These are phyloP conservation scores for Plebejus melissa DNA, from an alignment of 2,888 invertebrate species.

Conservation along the genomic window DNA sequence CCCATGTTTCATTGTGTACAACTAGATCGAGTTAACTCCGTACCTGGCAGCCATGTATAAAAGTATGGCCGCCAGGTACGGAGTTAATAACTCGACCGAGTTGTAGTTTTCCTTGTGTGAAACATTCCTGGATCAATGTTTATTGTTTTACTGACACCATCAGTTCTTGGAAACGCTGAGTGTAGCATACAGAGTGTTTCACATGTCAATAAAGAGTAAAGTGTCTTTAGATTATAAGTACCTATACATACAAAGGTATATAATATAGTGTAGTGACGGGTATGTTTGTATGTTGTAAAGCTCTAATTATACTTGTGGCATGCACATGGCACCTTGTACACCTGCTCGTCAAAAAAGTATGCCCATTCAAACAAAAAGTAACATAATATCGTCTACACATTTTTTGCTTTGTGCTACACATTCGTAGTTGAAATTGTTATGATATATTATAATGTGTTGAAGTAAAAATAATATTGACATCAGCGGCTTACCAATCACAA, in stretches of 20 bases:
- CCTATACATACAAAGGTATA: not conserved
- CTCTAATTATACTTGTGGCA: not conserved
- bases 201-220: not conserved
- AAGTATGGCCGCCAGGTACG: conserved; percentile 31
- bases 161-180: not conserved
- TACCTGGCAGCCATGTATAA: no score
- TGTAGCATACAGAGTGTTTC: not conserved
- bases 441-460: not conserved
- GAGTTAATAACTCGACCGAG: no score
- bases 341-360: not conserved
- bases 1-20: not conserved
- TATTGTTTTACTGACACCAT: not conserved
- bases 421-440: not conserved
- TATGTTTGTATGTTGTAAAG: not conserved
- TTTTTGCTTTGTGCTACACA: not conserved
- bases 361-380: not conserved
- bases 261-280: not conserved
- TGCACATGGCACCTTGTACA: not conserved
- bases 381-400: not conserved
- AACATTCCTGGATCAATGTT: not conserved
- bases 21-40: no score
- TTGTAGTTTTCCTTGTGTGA: not conserved
- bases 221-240: no score
- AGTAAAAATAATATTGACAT: conserved; percentile 17
- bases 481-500: conserved; percentile 14